phyloP scores from a whole-genome alignment of 2,888 invertebrate genomes.

The Drosophila merina region DNA sequence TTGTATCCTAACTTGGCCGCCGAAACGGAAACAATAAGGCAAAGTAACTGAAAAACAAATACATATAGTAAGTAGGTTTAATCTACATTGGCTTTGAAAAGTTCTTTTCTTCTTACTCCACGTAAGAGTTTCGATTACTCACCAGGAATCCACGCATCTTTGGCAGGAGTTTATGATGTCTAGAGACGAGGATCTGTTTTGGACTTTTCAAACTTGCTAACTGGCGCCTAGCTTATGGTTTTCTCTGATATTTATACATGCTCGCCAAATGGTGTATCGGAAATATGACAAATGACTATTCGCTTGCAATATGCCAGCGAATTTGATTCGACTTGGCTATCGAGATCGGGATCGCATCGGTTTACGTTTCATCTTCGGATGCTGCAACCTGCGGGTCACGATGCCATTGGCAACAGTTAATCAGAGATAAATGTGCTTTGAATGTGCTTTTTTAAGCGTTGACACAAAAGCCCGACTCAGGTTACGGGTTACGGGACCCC shows the following conservation, averaged over 20 bases:
- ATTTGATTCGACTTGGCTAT: constrained; percentile 42
- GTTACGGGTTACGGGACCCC: constrained; percentile 15
- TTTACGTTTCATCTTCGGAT: constrained; percentile 53
- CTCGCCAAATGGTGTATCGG: constrained; percentile 48
- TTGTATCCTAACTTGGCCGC: constrained; percentile 71
- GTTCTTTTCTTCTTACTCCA: too few species aligned
- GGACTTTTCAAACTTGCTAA: constrained; percentile 47
- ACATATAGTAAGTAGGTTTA: background rate
- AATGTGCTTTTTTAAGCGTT: constrained; percentile 55
- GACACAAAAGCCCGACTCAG: constrained; percentile 48
- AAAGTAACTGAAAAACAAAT: constrained; percentile 54
- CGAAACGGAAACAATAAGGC: constrained; percentile 56
- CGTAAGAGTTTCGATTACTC: constrained; percentile 36
- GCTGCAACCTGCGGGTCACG: constrained; percentile 55
- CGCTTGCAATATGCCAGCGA: constrained; percentile 53
- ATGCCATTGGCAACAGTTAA: constrained; percentile 54
- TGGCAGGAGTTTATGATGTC: constrained; percentile 19
- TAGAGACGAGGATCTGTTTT: constrained; percentile 35
- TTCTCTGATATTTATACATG: constrained; percentile 62
- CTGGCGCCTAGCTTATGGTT: constrained; percentile 45
- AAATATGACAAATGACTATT: constrained; percentile 70
- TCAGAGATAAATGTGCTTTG: constrained; percentile 65
- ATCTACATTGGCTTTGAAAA: too few species aligned
- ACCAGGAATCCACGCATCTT: constrained; percentile 87
- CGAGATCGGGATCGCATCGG: constrained; percentile 35